These are phyloP conservation scores for Macaria liturata DNA, from an alignment of 2,888 invertebrate genomes.

Conservation along the genomic window DNA sequence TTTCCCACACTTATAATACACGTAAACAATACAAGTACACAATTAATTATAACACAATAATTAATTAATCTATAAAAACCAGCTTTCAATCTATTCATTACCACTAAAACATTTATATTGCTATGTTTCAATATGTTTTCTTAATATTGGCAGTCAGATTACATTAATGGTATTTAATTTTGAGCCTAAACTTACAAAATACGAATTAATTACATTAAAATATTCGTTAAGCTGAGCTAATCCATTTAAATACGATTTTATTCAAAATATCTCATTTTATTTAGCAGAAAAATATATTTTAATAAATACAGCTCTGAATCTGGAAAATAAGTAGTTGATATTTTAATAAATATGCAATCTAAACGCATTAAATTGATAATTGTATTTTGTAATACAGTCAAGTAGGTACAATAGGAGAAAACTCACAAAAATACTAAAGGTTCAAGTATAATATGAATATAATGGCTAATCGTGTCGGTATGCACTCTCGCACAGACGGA, in stretches of 20 bases:
- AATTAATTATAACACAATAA: slow-evolving; percentile 10
- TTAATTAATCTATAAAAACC: slow-evolving; percentile 10
- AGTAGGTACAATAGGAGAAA: too few species aligned
- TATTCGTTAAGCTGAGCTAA: slow-evolving; percentile 13
- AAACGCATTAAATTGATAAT: slow-evolving; percentile 2
- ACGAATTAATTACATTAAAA: slow-evolving; percentile 12
- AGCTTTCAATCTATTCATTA: slow-evolving; percentile 12
- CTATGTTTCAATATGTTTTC: slow-evolving; percentile 15
- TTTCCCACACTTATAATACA: slow-evolving; percentile 14
- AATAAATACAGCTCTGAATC: slow-evolving; percentile 18
- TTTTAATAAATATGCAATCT: slow-evolving; percentile 4
- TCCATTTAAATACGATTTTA: slow-evolving; percentile 8
- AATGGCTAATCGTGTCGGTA: too few species aligned
- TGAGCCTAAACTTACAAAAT: slow-evolving; percentile 20
- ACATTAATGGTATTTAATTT: slow-evolving; percentile 15
- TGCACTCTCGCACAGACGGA: too few species aligned
- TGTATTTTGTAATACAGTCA: too few species aligned
- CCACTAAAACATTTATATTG: slow-evolving; percentile 19
- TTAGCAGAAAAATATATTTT: slow-evolving; percentile 22
- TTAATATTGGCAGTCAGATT: slow-evolving; percentile 22
- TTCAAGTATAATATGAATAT: too few species aligned
- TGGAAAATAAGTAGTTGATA: slow-evolving; percentile 7
- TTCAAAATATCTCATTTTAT: slow-evolving; percentile 20
- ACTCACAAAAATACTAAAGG: too few species aligned
- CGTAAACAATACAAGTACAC: slow-evolving; percentile 4